Percentiles rank a stretch among this genome's conserved stretches.
Evolutionary conservation across 2,797 vertebrate genomes (phyloP).

Genomic region (Halcyon leucocephala): DNA sequence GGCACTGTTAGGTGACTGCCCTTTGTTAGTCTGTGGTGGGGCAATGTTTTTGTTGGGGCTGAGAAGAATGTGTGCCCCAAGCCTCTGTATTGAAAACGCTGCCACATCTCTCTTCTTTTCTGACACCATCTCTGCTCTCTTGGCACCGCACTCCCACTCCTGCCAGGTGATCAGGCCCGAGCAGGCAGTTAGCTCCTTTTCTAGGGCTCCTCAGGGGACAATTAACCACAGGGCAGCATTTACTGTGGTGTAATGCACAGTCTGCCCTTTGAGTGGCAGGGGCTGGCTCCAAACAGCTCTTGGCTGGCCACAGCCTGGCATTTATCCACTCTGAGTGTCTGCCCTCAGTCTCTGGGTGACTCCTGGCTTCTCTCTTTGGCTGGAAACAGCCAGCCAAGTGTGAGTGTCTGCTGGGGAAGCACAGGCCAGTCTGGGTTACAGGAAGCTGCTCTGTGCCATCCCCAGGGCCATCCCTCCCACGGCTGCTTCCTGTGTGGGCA

Average conservation of each 20-base stretch:
- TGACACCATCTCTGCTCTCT: neutral
- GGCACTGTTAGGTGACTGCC: rapidly evolving
- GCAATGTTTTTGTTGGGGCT: neutral
- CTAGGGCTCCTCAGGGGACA: neutral
- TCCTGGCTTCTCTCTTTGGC: neutral
- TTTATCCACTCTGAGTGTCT: conserved; percentile 17
- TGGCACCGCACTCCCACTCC: neutral
- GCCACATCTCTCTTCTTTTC: neutral
- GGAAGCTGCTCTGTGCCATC: neutral
- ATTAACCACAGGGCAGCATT: neutral
- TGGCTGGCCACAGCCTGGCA: conserved; percentile 36
- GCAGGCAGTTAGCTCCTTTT: neutral
- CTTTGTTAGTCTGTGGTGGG: rapidly evolving
- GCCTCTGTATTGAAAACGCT: neutral
- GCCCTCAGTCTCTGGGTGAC: conserved; percentile 19
- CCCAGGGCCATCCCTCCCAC: neutral
- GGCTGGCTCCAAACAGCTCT: neutral
- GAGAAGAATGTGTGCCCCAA: rapidly evolving
- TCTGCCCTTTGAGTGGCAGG: neutral
- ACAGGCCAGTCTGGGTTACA: neutral
- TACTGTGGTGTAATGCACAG: neutral
- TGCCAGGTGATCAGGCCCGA: neutral
- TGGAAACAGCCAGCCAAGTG: neutral
- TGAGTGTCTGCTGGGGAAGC: neutral
- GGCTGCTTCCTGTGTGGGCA: rapidly evolving